These are phyloP conservation scores for Campylorhamphus procurvoides DNA, from an alignment of 2,113 vertebrate species.

Conservation along the genomic window DNA sequence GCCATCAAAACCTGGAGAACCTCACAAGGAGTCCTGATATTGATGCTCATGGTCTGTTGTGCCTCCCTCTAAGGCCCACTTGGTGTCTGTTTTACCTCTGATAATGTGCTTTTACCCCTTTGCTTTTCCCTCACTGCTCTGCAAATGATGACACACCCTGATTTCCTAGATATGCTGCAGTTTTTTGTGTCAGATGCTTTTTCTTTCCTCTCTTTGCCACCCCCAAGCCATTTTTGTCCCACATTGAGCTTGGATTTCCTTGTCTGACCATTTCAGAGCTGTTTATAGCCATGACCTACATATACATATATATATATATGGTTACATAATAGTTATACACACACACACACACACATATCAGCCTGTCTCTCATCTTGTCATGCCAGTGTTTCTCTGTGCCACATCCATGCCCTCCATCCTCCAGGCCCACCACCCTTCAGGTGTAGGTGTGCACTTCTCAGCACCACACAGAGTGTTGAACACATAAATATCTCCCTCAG, in stretches of 20 bases:
- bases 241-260: background rate
- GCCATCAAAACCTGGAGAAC: background rate
- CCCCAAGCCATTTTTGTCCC: background rate
- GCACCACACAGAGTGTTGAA: accelerated
- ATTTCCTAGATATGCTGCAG: background rate
- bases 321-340: background rate
- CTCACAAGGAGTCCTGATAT: background rate
- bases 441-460: accelerated
- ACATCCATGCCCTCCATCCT: accelerated
- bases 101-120: background rate
- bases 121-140: background rate
- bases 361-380: background rate
- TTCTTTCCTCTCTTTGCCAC: background rate
- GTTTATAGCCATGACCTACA: background rate
- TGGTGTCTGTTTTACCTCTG: background rate
- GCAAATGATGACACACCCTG: no score
- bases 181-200: background rate
- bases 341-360: background rate
- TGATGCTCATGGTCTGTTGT: no score
- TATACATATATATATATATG: background rate
- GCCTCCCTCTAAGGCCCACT: background rate
- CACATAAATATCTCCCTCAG: background rate
- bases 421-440: background rate
- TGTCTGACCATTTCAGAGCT: background rate
- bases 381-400: background rate